Base-by-base conservation (phyloP, 1,140 invertebrate genomes). In the Dinoponera quadriceps region DNA sequence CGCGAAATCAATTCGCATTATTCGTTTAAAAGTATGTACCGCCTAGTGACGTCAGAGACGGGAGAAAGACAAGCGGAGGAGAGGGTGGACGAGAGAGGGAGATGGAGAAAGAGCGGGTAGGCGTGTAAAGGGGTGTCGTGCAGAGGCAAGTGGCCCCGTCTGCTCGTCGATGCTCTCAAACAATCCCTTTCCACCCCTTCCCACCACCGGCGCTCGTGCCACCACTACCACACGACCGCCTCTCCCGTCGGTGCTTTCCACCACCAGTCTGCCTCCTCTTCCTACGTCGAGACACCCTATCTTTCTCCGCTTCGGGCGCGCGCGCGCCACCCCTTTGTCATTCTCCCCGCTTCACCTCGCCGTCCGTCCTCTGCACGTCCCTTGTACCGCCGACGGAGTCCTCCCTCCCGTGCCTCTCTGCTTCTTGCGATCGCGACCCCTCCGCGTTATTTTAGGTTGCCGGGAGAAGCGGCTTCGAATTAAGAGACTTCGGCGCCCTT, bases 1-100 rank as follows among this genome's bases (percentile, higher is more conserved):
- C 85, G 85, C 83, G 90, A 91, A 91, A 91, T 91, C 90, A 90
- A 91, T 91, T 90, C 85, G 85, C 88, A 91, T 91, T 90, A 91
- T 91, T 91, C 85, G 89, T 89, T 91, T 86, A 91, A 91, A 90
- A 90, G 84, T 88, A 87, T 90, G 81, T 90, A 85, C 66, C 82
- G 83, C 82, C 72, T 82, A 51, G 83, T 91, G 89, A 91, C 90
- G 90, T 90, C 85, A 91, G 83, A 29, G 60, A 55, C 7, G 60
- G 57, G 57, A 62, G 62, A 68, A 74, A 57, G 80, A 51, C n/a
- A 49, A 48, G 22, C 2, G 16, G 20, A 27, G 68, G 16, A 51
- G 59, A 51, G 11, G 20, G 55, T 22, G 20, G 22, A 20, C 27
- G 69, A 48, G 9, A 25, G 44, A 54, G 14, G n/a, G 62, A 49